These are phyloP conservation scores for Dolichopus griseipennis DNA, from an alignment of 2,888 invertebrate genomes.

Conservation along the genomic window DNA sequence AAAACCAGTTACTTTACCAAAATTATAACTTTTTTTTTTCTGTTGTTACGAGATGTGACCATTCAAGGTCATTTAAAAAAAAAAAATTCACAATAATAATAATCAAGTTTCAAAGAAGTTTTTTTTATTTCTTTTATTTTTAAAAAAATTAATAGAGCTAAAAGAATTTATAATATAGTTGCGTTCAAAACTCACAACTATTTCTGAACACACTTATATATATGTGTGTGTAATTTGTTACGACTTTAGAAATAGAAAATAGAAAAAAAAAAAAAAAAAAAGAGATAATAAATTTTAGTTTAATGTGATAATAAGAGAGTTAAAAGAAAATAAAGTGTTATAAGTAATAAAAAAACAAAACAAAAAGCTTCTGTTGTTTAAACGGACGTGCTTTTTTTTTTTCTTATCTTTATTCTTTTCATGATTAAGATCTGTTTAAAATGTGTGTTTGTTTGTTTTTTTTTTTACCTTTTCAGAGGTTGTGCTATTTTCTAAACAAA, in stretches of 20 bases:
- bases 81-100: background rate
- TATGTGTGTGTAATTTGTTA: too few species aligned
- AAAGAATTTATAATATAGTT: too few species aligned
- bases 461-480: background rate
- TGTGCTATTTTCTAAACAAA: background rate
- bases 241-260: too few species aligned
- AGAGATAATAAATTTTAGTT: background rate
- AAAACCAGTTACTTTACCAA: background rate
- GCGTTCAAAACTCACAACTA: too few species aligned
- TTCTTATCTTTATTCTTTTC: background rate
- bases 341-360: too few species aligned
- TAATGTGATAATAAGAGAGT: too few species aligned
- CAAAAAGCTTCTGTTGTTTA: background rate
- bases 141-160: too few species aligned
- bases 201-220: background rate
- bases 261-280: background rate
- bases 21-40: background rate
- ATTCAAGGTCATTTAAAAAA: background rate
- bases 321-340: too few species aligned
- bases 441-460: background rate
- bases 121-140: background rate
- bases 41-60: background rate
- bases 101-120: slow-evolving; percentile 2
- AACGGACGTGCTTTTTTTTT: background rate
- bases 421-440: too few species aligned